Evolutionary conservation across 2,113 vertebrate species (phyloP).

Genomic region (Uria aalge): DNA sequence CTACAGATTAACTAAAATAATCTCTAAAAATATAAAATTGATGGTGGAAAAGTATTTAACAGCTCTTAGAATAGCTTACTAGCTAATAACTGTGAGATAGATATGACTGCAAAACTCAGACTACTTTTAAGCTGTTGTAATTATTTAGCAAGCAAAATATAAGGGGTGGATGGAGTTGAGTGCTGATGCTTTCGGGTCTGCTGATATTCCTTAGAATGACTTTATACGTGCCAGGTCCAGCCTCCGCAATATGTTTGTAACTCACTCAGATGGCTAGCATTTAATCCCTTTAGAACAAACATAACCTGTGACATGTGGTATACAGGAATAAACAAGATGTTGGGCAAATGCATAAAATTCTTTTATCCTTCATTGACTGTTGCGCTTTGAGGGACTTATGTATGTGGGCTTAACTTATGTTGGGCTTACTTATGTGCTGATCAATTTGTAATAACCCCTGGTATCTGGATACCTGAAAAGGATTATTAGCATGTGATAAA

Average conservation of each 20-base stretch:
- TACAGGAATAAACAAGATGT: background rate
- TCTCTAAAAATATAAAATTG: background rate
- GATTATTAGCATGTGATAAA: background rate
- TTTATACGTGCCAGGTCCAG: background rate
- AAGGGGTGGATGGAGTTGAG: background rate
- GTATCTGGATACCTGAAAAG: background rate
- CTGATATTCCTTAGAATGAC: background rate
- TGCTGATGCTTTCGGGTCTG: background rate
- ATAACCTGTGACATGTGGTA: background rate
- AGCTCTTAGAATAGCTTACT: background rate
- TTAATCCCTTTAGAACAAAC: background rate
- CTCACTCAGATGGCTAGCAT: background rate
- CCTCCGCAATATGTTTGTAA: background rate
- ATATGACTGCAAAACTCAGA: background rate
- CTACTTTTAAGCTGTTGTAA: background rate
- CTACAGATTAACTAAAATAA: background rate
- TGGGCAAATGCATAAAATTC: background rate
- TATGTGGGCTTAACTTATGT: too few relatives aligned
- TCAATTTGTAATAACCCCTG: background rate
- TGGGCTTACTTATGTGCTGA: background rate
- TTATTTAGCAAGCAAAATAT: background rate
- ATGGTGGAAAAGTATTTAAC: background rate
- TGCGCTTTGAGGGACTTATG: background rate
- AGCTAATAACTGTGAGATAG: background rate
- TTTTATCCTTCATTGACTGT: background rate